These are phyloP conservation scores for Lathamus discolor DNA, from an alignment of 2,113 vertebrate species.

Conservation along the genomic window DNA sequence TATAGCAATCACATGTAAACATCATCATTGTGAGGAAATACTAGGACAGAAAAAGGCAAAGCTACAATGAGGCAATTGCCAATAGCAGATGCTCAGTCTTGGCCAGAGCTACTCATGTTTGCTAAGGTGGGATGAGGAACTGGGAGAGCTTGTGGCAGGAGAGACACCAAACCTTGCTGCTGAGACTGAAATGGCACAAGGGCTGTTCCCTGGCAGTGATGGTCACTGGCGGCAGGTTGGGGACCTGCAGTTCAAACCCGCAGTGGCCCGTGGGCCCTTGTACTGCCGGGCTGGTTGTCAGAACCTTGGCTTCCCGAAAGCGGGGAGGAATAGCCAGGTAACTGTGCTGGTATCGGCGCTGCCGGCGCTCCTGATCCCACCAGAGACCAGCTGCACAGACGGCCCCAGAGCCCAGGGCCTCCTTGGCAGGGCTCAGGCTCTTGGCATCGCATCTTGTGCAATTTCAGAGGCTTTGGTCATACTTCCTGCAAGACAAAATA, in stretches of 20 bases:
- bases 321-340: background rate
- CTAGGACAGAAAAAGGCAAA: conserved; percentile 82
- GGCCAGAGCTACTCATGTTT: conserved; percentile 22
- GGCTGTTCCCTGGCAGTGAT: background rate
- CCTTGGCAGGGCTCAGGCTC: background rate
- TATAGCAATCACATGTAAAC: conserved; percentile 84
- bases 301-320: background rate
- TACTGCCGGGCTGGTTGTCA: background rate
- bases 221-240: rapidly evolving
- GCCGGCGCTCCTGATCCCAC: background rate
- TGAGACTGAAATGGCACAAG: conserved; percentile 10
- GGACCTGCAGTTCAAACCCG: background rate
- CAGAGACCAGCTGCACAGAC: background rate
- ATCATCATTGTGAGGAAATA: conserved; percentile 79
- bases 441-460: background rate
- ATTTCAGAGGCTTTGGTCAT: background rate
- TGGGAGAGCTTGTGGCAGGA: background rate
- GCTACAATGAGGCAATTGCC: conserved; percentile 80
- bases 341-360: background rate
- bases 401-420: background rate
- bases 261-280: background rate
- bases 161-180: background rate
- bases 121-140: background rate
- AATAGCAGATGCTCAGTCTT: conserved; percentile 72
- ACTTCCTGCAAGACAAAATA: background rate